Conservation (phyloP, 2,113 vertebrate species). For the Hyaena hyaena region DNA sequence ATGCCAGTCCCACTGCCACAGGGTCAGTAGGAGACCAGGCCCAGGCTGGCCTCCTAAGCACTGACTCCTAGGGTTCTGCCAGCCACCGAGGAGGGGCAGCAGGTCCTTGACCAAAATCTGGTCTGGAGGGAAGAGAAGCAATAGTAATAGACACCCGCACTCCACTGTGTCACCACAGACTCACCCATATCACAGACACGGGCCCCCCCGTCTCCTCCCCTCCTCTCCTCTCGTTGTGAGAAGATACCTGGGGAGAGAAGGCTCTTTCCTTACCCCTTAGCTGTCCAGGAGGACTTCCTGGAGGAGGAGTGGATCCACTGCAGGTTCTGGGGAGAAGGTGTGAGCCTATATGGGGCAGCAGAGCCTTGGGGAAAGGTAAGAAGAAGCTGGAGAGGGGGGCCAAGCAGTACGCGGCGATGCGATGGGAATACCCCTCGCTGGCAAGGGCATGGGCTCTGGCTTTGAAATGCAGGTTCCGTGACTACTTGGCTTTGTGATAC, state of each 20-base stretch:
- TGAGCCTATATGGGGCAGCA: not conserved
- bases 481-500: not conserved
- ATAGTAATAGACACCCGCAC: not conserved
- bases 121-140: not conserved
- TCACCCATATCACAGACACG: not conserved
- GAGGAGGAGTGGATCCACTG: not conserved
- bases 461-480: not conserved
- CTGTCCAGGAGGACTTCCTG: not conserved
- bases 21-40: not conserved
- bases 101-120: not conserved
- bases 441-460: not conserved
- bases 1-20: not conserved
- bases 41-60: too few relatives aligned
- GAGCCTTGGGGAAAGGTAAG: not conserved
- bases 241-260: not conserved
- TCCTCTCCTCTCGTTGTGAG: not conserved
- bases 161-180: not conserved
- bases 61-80: not conserved
- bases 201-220: not conserved
- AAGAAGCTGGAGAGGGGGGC: not conserved
- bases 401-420: fast-evolving
- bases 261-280: not conserved
- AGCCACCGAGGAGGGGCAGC: too few relatives aligned
- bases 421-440: not conserved
- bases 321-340: not conserved